These are phyloP conservation scores for Propithecus deckenii DNA, from an alignment of 2,797 vertebrate species.

Conservation along the genomic window DNA sequence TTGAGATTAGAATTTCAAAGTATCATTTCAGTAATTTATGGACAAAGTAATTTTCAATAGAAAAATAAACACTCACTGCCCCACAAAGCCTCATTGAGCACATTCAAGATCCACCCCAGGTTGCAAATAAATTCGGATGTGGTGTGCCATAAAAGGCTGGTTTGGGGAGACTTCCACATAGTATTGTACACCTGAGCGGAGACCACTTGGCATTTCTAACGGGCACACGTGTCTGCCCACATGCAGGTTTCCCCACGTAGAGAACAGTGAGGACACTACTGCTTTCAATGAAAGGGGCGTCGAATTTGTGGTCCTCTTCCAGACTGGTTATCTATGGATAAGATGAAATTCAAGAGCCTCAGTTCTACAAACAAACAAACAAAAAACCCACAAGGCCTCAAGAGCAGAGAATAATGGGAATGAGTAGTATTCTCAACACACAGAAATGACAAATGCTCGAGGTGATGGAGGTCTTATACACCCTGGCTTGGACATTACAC, in stretches of 20 bases:
- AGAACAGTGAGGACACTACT: background rate
- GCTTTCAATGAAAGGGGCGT: background rate
- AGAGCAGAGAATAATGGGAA: background rate
- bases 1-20: background rate
- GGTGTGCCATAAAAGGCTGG: background rate
- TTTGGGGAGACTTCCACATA: background rate
- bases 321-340: background rate
- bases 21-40: background rate
- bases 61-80: background rate
- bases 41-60: background rate
- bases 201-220: background rate
- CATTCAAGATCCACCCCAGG: background rate
- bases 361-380: background rate
- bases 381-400: background rate
- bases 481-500: background rate
- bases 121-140: background rate
- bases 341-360: background rate
- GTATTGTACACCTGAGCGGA: background rate
- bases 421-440: background rate
- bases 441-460: background rate
- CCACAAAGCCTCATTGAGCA: background rate
- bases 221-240: fast-evolving
- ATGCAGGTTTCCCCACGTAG: background rate
- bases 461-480: background rate
- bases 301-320: background rate